Evolutionary conservation across 2,888 invertebrate genomes (phyloP).

Genomic region (Pseudoips prasinana): DNA sequence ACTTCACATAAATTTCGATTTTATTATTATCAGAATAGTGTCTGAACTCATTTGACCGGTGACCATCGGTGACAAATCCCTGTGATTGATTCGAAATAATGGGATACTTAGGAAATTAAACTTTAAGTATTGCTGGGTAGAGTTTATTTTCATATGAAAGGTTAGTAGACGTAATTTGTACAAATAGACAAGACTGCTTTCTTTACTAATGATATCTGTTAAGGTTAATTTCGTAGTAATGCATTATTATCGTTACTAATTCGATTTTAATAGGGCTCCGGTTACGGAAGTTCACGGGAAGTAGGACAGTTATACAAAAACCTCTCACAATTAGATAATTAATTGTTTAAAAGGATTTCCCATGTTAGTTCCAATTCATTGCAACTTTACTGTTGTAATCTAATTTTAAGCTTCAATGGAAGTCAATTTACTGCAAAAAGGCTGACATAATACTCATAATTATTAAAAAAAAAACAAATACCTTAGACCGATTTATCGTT

Average conservation of each 20-base stretch:
- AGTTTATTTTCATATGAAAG: slow-evolving; percentile 15
- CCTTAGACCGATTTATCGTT: too few relatives aligned
- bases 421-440: too few relatives aligned
- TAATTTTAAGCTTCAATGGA: too few relatives aligned
- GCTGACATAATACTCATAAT: too few relatives aligned
- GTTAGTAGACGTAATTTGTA: slow-evolving; percentile 33
- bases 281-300: slow-evolving; percentile 19
- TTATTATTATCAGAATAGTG: slow-evolving; percentile 23
- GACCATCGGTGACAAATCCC: slow-evolving; percentile 33
- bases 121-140: slow-evolving; percentile 12
- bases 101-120: slow-evolving; percentile 23
- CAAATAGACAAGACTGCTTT: slow-evolving; percentile 47
- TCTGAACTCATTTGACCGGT: slow-evolving; percentile 34
- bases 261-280: slow-evolving; percentile 50
- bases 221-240: slow-evolving; percentile 46
- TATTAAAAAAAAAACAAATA: too few relatives aligned
- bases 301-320: slow-evolving; percentile 19
- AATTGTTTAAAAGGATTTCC: too few relatives aligned
- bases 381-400: too few relatives aligned
- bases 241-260: slow-evolving; percentile 49
- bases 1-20: slow-evolving; percentile 19
- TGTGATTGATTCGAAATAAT: slow-evolving; percentile 36
- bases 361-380: too few relatives aligned
- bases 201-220: slow-evolving; percentile 56
- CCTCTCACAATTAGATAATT: too few relatives aligned